Conservation (phyloP, 2,113 vertebrate genomes). For the Nicator chloris region DNA sequence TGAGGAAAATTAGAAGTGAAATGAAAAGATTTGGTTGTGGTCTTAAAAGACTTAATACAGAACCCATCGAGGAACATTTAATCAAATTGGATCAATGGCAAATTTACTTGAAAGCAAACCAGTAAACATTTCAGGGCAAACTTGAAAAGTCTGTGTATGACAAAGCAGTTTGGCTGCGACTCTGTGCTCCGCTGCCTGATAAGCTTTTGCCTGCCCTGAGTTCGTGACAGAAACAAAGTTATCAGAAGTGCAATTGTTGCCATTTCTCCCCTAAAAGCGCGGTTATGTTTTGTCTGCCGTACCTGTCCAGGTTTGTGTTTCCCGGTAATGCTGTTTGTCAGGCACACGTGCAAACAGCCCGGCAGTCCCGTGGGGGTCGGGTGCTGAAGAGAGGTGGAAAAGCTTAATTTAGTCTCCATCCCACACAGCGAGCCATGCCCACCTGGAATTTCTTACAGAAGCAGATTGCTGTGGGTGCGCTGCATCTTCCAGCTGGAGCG, state of each 20-base stretch:
- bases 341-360: fast-evolving
- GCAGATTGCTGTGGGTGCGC: background rate
- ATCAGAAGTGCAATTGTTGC: background rate
- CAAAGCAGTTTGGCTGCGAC: background rate
- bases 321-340: background rate
- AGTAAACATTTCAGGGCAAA: background rate
- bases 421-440: fast-evolving
- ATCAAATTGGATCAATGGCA: background rate
- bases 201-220: background rate
- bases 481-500: background rate
- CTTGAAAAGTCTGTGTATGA: background rate
- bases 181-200: fast-evolving
- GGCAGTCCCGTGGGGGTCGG: background rate
- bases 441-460: background rate
- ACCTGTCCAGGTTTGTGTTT: background rate
- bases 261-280: background rate
- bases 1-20: background rate
- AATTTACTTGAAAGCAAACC: background rate
- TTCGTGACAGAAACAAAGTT: background rate
- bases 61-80: background rate
- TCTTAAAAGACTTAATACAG: background rate
- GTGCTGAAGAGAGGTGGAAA: background rate
- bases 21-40: background rate
- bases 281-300: background rate
- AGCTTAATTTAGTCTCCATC: background rate